Conservation (phyloP, 2,888 invertebrate genomes). For the Habroteleia sp. region DNA sequence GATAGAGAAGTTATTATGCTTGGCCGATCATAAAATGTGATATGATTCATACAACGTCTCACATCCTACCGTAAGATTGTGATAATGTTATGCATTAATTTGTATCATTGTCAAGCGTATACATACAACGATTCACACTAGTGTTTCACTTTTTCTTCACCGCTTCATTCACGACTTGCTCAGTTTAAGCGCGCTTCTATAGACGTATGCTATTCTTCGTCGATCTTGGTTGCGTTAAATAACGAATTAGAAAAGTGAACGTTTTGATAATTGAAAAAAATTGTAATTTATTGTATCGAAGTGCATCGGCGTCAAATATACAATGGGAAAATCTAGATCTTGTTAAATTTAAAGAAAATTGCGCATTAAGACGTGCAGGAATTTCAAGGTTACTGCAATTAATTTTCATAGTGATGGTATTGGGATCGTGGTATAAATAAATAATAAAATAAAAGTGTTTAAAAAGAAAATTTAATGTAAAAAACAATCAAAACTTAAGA, state of each 20-base stretch:
- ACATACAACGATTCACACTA: conserved; percentile 63
- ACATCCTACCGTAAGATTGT: conserved; percentile 49
- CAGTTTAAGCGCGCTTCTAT: conserved; percentile 57
- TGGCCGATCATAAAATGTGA: conserved; percentile 39
- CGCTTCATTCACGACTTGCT: conserved; percentile 62
- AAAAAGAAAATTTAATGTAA: too few species aligned
- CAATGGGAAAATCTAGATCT: too few species aligned
- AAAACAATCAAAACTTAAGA: too few species aligned
- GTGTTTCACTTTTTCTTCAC: conserved; percentile 64
- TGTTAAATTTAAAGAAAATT: conserved; percentile 28
- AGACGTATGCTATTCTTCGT: conserved; percentile 39
- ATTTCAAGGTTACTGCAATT: conserved; percentile 36
- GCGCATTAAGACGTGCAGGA: conserved; percentile 25
- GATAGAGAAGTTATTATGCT: conserved; percentile 25
- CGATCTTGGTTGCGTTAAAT: too few species aligned
- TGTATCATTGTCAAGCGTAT: conserved; percentile 64
- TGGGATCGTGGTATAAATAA: too few species aligned
- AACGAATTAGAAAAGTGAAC: too few species aligned
- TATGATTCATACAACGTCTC: conserved; percentile 58
- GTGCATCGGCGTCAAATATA: too few species aligned
- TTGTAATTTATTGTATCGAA: too few species aligned
- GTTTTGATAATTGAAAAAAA: too few species aligned
- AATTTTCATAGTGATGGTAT: too few species aligned
- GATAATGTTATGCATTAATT: conserved; percentile 63
- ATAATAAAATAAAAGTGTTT: too few species aligned